Evolutionary conservation across 1,140 invertebrate genomes (phyloP).

Genomic region (Eufriesea mexicana): DNA sequence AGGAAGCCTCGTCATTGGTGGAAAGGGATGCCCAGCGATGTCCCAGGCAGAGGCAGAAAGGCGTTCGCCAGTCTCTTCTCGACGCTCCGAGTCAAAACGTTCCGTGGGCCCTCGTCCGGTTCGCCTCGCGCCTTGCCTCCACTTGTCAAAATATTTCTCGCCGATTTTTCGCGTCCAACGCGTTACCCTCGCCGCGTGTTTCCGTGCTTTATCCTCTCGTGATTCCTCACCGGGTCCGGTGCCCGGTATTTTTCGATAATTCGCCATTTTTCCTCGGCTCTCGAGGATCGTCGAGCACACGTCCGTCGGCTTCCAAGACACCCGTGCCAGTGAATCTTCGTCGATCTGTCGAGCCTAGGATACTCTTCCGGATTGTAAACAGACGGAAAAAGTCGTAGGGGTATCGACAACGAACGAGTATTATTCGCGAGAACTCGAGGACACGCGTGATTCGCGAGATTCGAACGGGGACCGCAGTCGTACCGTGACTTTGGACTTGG

Average conservation of each 20-base stretch:
- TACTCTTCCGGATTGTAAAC: background rate
- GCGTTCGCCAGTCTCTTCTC: slow-evolving; percentile 69
- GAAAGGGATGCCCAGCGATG: slow-evolving; percentile 69
- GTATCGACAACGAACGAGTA: too few species aligned
- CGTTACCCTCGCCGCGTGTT: too few species aligned
- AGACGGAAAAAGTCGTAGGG: background rate
- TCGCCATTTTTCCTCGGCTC: too few species aligned
- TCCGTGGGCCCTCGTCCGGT: slow-evolving; percentile 36
- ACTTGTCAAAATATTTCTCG: slow-evolving; percentile 42
- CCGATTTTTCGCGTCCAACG: background rate
- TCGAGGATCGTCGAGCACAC: background rate
- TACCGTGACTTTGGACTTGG: background rate
- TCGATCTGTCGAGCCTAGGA: background rate
- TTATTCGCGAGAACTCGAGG: background rate
- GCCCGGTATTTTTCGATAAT: too few species aligned
- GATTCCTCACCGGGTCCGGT: background rate
- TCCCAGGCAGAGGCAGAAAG: slow-evolving; percentile 61
- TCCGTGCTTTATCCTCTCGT: too few species aligned
- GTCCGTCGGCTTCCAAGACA: too few species aligned
- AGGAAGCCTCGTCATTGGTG: slow-evolving; percentile 67
- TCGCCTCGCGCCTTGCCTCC: background rate
- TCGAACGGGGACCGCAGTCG: too few species aligned
- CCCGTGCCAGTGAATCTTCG: background rate
- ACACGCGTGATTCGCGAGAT: background rate
- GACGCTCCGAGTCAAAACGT: slow-evolving; percentile 69